These are phyloP conservation scores for Latrodectus geometricus DNA, from an alignment of 1,140 invertebrate species.

Conservation along the genomic window DNA sequence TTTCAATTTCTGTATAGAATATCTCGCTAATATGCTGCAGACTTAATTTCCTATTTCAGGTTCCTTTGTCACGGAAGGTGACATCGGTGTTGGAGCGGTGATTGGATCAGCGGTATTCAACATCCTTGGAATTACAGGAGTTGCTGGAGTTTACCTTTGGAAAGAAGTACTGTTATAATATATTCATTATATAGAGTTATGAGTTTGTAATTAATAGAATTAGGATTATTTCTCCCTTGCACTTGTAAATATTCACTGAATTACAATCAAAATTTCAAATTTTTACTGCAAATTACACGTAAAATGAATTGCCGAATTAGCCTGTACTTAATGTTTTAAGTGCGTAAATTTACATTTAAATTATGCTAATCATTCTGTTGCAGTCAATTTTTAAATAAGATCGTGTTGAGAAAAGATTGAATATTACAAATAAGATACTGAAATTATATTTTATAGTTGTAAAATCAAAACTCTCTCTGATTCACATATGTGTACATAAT, in stretches of 20 bases:
- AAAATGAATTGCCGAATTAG: neutral
- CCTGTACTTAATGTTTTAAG: no score
- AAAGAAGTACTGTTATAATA: conserved; percentile 72
- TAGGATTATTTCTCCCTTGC: neutral
- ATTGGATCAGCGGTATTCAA: conserved; percentile 91
- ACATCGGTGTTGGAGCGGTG: conserved; percentile 82
- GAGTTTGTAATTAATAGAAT: neutral
- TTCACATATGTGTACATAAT: no score
- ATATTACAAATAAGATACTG: no score
- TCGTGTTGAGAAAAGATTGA: no score
- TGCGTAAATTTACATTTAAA: no score
- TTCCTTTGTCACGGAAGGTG: conserved; percentile 82
- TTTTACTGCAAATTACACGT: neutral
- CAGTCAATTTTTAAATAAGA: no score
- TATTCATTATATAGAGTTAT: neutral
- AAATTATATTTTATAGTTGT: no score
- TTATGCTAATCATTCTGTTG: no score
- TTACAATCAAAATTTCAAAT: neutral
- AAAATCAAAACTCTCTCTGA: no score
- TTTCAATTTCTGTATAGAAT: neutral
- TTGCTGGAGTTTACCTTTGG: conserved; percentile 81
- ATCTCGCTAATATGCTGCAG: neutral
- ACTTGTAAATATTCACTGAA: neutral
- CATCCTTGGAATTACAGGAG: conserved; percentile 84
- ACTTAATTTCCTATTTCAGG: conserved; percentile 67